Conservation (phyloP, 2,797 vertebrate genomes). For the Synanceia verrucosa region DNA sequence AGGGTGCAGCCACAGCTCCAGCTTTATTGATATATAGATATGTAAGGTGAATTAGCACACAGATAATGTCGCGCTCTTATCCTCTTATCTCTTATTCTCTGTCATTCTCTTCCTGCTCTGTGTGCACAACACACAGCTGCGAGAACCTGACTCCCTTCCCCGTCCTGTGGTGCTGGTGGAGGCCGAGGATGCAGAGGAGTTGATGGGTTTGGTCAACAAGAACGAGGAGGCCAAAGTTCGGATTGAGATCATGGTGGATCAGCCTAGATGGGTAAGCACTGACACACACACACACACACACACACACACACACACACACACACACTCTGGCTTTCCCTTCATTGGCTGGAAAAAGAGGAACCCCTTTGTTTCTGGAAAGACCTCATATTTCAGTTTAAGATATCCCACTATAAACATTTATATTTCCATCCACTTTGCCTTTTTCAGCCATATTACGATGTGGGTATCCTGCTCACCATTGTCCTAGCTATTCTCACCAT, state of each 20-base stretch:
- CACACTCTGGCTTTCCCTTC: neutral
- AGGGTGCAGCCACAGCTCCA: constrained; percentile 19
- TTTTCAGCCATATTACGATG: constrained; percentile 90
- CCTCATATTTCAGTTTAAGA: neutral
- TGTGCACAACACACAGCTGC: constrained; percentile 78
- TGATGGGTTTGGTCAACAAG: constrained; percentile 97
- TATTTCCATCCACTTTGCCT: neutral
- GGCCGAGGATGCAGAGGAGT: constrained; percentile 85
- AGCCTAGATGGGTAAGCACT: constrained; percentile 86
- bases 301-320: neutral
- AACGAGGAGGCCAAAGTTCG: constrained; percentile 93
- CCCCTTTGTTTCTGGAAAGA: too few species aligned
- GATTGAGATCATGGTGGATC: constrained; percentile 90
- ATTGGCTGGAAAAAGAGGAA: neutral
- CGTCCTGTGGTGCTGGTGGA: constrained; percentile 92
- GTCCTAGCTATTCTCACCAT: constrained; percentile 89
- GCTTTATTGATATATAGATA: neutral
- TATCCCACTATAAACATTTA: neutral
- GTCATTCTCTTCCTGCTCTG: neutral
- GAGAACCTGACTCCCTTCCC: constrained; percentile 85
- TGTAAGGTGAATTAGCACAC: neutral
- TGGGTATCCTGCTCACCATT: constrained; percentile 94
- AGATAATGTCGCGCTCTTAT: neutral
- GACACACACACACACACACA: neutral
- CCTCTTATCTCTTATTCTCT: too few species aligned